Evolutionary conservation across 1,140 invertebrate genomes (phyloP).

Genomic region (Hesperophylax magnus): DNA sequence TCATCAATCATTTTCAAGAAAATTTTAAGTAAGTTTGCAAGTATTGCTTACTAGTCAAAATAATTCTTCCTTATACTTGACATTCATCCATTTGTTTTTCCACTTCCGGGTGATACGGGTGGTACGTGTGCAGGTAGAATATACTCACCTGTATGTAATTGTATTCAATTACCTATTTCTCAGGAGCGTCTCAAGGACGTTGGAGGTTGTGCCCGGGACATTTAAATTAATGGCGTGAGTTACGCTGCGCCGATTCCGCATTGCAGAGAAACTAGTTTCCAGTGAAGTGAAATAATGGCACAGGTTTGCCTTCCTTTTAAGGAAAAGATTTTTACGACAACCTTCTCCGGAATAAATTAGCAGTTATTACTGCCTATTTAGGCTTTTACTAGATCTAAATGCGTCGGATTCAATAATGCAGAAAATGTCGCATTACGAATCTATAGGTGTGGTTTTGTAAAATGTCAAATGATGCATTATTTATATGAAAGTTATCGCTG

Average conservation of each 20-base stretch:
- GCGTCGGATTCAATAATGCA: no score
- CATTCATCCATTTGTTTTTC: neutral
- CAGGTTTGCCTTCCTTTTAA: slow-evolving; percentile 39
- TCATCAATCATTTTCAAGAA: no score
- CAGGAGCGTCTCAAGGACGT: slow-evolving; percentile 6
- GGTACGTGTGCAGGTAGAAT: neutral
- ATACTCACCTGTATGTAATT: neutral
- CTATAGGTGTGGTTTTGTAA: no score
- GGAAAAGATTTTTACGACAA: slow-evolving; percentile 16
- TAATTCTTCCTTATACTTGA: no score
- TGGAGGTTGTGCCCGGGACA: neutral
- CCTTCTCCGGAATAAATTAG: no score
- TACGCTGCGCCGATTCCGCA: slow-evolving; percentile 27
- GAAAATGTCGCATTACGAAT: no score
- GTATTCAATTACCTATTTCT: neutral
- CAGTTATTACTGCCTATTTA: no score
- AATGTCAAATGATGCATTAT: no score
- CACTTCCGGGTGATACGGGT: neutral
- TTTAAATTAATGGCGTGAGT: slow-evolving; percentile 18
- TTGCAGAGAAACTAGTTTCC: slow-evolving; percentile 35
- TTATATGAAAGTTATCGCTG: no score
- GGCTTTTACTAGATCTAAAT: no score
- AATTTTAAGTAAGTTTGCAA: no score
- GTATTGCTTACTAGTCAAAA: no score
- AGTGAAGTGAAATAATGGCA: neutral